Percentiles rank a stretch among this genome's conserved stretches.
Evolutionary conservation across 2,888 invertebrate species (phyloP).

Genomic region (Torymus auratus): DNA sequence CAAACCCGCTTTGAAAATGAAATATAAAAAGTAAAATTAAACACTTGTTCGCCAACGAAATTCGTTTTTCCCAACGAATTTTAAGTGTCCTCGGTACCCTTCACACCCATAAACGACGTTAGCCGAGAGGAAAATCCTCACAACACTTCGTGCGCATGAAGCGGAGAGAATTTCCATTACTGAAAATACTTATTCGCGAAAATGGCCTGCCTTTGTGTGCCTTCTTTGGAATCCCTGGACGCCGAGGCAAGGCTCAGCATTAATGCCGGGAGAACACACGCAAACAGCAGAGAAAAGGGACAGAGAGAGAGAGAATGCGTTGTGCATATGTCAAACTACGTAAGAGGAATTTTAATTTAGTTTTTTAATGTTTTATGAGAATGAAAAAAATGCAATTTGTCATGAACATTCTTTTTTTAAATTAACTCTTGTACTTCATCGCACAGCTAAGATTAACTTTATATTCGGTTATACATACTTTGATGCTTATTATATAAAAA

Average conservation of each 20-base stretch:
- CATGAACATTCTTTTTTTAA: too few relatives aligned
- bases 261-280: constrained; percentile 9
- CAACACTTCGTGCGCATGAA: constrained; percentile 8
- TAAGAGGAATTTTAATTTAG: constrained; percentile 33
- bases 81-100: not conserved
- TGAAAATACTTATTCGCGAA: constrained; percentile 46
- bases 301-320: too few relatives aligned
- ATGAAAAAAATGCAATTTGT: not conserved
- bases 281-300: not conserved
- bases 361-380: constrained; percentile 3
- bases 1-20: too few relatives aligned
- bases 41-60: not conserved
- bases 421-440: too few relatives aligned
- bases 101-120: not conserved
- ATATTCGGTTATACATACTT: too few relatives aligned
- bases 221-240: constrained; percentile 28
- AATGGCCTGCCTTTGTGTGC: constrained; percentile 29
- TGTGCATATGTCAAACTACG: constrained; percentile 1
- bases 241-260: not conserved
- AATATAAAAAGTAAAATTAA: not conserved
- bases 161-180: constrained; percentile 38
- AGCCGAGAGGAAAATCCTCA: constrained; percentile 11
- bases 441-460: too few relatives aligned
- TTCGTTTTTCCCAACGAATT: not conserved
- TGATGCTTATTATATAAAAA: too few relatives aligned